Evolutionary conservation across 2,797 vertebrate genomes (phyloP).

Genomic region (Vespertilio murinus): DNA sequence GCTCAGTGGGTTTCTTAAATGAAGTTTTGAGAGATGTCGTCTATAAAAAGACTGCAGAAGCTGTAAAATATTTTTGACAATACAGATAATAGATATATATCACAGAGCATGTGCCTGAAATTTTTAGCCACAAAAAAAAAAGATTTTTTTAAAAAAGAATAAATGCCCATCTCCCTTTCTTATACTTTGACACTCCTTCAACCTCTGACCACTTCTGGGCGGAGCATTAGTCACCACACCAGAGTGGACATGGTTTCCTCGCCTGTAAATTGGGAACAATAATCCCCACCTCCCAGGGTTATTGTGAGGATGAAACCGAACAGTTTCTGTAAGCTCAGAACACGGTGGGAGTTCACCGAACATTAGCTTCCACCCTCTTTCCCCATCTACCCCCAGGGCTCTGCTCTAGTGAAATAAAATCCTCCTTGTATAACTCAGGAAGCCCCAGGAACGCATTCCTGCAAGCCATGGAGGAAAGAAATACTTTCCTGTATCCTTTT

Average conservation of each 20-base stretch:
- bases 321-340: not conserved
- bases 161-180: not conserved
- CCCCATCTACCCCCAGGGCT: not conserved
- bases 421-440: constrained; percentile 69
- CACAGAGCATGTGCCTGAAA: not conserved
- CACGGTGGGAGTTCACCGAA: not conserved
- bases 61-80: not conserved
- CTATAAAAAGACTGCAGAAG: not conserved
- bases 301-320: constrained; percentile 26
- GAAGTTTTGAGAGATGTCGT: not conserved
- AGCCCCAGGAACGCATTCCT: constrained; percentile 74
- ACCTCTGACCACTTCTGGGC: not conserved
- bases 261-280: not conserved
- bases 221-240: not conserved
- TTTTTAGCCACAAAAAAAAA: not conserved
- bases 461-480: constrained; percentile 64
- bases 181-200: not conserved
- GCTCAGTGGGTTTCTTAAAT: not conserved
- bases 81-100: not conserved
- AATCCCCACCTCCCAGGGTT: not conserved
- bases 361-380: not conserved
- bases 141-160: constrained; percentile 3
- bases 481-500: constrained; percentile 62
- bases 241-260: not conserved
- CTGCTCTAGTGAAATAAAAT: constrained; percentile 68